These are phyloP conservation scores for Aphaenogaster floridana DNA, from an alignment of 1,140 invertebrate species.

Conservation along the genomic window DNA sequence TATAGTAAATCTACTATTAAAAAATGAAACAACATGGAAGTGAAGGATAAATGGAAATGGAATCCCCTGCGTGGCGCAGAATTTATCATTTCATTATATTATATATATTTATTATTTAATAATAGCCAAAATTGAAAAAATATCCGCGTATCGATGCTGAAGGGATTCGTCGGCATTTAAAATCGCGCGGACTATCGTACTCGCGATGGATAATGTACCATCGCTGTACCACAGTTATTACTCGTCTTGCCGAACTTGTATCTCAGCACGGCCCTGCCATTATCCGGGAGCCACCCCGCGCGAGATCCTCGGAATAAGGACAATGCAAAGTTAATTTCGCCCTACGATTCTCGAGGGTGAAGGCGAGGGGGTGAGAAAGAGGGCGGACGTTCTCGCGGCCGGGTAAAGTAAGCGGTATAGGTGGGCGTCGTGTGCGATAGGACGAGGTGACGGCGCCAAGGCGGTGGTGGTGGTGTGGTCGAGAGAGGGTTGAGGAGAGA, in stretches of 20 bases:
- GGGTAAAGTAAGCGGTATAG: constrained; percentile 46
- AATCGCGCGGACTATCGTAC: neutral
- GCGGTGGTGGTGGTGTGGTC: constrained; percentile 35
- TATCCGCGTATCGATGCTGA: neutral
- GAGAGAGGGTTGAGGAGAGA: constrained; percentile 51
- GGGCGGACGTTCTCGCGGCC: constrained; percentile 46
- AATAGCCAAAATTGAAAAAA: neutral
- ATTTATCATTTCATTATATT: neutral
- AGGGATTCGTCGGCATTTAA: neutral
- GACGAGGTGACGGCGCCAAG: constrained; percentile 64
- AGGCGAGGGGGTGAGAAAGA: constrained; percentile 55
- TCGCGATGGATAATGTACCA: neutral
- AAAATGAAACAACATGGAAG: neutral
- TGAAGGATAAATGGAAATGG: neutral
- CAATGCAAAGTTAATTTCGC: constrained; percentile 82
- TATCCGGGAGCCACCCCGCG: constrained; percentile 68
- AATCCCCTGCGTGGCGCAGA: neutral
- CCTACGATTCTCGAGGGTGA: constrained; percentile 75
- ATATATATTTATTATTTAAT: neutral
- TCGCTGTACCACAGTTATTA: constrained; percentile 1
- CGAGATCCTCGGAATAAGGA: constrained; percentile 69
- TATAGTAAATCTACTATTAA: constrained; percentile 1
- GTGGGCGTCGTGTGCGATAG: constrained; percentile 57
- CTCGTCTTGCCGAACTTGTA: constrained; percentile 15
- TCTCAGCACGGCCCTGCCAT: constrained; percentile 52